Percentiles rank a stretch among this genome's conserved stretches.
phyloP scores from a whole-genome alignment of 2,888 invertebrate species.

The Geophilus truncorum region DNA sequence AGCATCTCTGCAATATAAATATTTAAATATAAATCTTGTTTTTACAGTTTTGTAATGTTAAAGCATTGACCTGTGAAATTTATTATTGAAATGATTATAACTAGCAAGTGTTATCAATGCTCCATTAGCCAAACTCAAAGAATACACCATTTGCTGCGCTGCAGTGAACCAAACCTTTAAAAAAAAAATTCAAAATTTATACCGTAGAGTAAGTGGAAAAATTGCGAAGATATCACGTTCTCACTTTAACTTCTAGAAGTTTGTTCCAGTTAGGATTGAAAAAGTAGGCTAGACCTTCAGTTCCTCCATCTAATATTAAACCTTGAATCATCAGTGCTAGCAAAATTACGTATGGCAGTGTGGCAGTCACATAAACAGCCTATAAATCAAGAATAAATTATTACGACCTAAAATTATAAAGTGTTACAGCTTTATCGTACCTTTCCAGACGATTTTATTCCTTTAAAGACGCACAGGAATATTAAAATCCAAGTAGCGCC shows the following conservation, averaged over 20 bases:
- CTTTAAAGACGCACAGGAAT: constrained; percentile 45
- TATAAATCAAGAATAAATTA: constrained; percentile 33
- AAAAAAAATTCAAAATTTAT: too few relatives aligned
- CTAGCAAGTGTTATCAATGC: constrained; percentile 70
- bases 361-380: constrained; percentile 45
- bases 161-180: constrained; percentile 79
- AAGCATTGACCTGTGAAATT: constrained; percentile 37
- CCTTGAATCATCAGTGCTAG: constrained; percentile 43
- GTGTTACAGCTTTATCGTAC: constrained; percentile 37
- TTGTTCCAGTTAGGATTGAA: constrained; percentile 44
- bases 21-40: not conserved
- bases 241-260: constrained; percentile 42
- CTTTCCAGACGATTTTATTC: constrained; percentile 46
- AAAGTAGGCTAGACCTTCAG: constrained; percentile 43
- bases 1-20: constrained; percentile 39
- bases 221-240: not conserved
- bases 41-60: too few relatives aligned
- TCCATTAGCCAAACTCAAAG: constrained; percentile 71
- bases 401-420: not conserved
- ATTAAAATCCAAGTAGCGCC: constrained; percentile 45
- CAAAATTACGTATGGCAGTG: constrained; percentile 44
- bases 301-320: constrained; percentile 42
- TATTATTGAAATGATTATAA: constrained; percentile 59
- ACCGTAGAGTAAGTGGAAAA: too few relatives aligned
- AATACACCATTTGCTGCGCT: constrained; percentile 78